A percentile compares a stretch with the other conserved stretches of the same genome.
Evolutionary conservation across 2,888 invertebrate genomes (phyloP).

Genomic region (Nowickia ferox): DNA sequence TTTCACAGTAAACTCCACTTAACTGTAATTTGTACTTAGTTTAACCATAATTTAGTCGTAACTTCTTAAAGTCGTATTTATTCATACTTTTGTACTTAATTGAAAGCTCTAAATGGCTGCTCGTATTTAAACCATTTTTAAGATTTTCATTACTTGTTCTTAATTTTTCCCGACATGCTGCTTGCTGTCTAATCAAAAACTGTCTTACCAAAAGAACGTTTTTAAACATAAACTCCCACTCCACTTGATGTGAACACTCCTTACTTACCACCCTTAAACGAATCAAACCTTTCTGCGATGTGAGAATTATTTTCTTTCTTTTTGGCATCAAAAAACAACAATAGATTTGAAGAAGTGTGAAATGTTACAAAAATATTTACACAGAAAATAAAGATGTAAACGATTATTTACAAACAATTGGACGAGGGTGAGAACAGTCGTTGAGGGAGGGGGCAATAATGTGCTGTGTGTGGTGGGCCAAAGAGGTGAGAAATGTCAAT

Average conservation of each 20-base stretch:
- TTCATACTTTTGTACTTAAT: too few species aligned
- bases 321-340: slow-evolving; percentile 56
- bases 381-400: slow-evolving; percentile 77
- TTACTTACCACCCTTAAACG: background rate
- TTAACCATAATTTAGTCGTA: too few species aligned
- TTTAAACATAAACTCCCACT: slow-evolving; percentile 5
- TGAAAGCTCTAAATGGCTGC: background rate
- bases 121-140: background rate
- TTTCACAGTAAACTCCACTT: too few species aligned
- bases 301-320: slow-evolving; percentile 40
- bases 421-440: slow-evolving; percentile 21
- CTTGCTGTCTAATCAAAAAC: background rate
- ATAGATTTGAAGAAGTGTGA: slow-evolving; percentile 69
- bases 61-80: too few species aligned
- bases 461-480: background rate
- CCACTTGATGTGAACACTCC: background rate
- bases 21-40: too few species aligned
- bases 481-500: slow-evolving; percentile 60
- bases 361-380: slow-evolving; percentile 80
- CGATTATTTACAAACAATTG: slow-evolving; percentile 61
- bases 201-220: background rate
- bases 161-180: background rate
- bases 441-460: background rate
- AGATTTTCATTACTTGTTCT: background rate
- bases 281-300: slow-evolving; percentile 24